These are phyloP conservation scores for Didymodactylos carnosus DNA, from an alignment of 2,888 invertebrate genomes.

Conservation along the genomic window DNA sequence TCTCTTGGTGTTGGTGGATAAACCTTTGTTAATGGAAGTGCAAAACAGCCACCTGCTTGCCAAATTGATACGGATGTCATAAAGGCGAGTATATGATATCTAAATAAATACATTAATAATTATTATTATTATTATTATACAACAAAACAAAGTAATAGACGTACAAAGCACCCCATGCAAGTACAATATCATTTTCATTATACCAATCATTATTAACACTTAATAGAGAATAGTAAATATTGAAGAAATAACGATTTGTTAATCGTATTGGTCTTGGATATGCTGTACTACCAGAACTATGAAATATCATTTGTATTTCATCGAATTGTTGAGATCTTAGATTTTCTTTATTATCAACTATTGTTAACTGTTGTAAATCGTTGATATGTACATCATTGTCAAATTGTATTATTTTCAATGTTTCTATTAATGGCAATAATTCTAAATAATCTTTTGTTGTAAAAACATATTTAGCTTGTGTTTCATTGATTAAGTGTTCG, in stretches of 20 bases:
- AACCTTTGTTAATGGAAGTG: background rate
- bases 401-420: too few relatives aligned
- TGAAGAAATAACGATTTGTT: background rate
- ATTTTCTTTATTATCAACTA: too few relatives aligned
- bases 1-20: background rate
- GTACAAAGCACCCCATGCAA: background rate
- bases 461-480: too few relatives aligned
- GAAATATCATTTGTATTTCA: too few relatives aligned
- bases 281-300: background rate
- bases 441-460: too few relatives aligned
- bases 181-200: background rate
- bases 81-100: background rate
- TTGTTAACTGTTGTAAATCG: too few relatives aligned
- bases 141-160: too few relatives aligned
- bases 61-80: background rate
- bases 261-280: background rate
- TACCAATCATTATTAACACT: background rate
- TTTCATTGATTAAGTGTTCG: too few relatives aligned
- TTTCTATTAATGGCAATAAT: too few relatives aligned
- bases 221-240: background rate
- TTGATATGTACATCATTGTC: too few relatives aligned
- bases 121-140: too few relatives aligned
- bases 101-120: background rate
- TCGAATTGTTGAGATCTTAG: too few relatives aligned
- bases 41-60: background rate